phyloP scores from a whole-genome alignment of 2,888 invertebrate species.

The Phyto melanocephala region DNA sequence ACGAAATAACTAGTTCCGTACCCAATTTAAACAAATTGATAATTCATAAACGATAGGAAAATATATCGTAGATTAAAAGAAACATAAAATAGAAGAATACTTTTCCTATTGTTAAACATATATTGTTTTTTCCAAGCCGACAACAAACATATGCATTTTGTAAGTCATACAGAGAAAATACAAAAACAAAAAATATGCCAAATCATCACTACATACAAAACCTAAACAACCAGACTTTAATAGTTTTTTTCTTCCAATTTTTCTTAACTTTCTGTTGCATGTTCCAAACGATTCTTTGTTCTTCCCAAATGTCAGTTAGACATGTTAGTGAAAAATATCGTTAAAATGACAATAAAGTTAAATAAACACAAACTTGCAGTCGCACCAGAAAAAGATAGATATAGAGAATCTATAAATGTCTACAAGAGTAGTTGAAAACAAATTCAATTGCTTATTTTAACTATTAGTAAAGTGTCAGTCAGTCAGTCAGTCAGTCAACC shows the following conservation, averaged over 20 bases:
- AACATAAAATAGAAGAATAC: slow-evolving; percentile 5
- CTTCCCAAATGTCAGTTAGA: slow-evolving; percentile 29
- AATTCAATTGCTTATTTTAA: slow-evolving; percentile 56
- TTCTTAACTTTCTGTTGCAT: slow-evolving; percentile 10
- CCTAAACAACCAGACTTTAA: slow-evolving; percentile 17
- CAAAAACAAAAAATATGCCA: slow-evolving; percentile 42
- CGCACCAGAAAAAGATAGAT: background rate
- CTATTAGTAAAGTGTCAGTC: slow-evolving; percentile 44
- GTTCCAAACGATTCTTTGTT: slow-evolving; percentile 7
- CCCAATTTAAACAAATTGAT: background rate
- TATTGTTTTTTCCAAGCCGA: background rate
- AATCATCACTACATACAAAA: slow-evolving; percentile 52
- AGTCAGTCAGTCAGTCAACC: slow-evolving; percentile 34
- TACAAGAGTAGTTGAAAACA: slow-evolving; percentile 19
- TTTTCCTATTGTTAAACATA: slow-evolving; percentile 21
- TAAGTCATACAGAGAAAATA: slow-evolving; percentile 3
- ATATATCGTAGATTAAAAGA: slow-evolving; percentile 3
- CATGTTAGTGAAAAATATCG: slow-evolving; percentile 47
- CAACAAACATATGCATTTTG: slow-evolving; percentile 48
- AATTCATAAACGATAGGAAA: slow-evolving; percentile 16
- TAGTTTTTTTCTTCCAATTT: too few relatives aligned
- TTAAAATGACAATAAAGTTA: slow-evolving; percentile 54
- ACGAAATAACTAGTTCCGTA: background rate
- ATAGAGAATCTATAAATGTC: background rate
- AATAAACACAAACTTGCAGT: background rate